Evolutionary conservation across 53 echinoderm and acorn worm genomes (phyloP), one percentile per base, ranked within the genome.

Genomic region (Henricia sp.): DNA sequence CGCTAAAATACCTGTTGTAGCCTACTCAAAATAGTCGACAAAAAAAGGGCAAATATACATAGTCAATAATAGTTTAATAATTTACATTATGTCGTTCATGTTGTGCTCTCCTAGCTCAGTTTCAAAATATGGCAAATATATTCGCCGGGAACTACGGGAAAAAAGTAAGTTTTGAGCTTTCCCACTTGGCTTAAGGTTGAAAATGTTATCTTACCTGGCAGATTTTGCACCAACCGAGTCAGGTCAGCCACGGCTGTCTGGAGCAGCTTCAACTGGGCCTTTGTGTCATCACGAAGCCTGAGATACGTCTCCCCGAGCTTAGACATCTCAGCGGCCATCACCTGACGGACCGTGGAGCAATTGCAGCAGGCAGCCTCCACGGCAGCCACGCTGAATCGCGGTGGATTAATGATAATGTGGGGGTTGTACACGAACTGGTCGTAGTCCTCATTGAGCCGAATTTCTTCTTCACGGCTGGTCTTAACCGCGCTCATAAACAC

Each of bases 371-470:
- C 48, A 1, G 26, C 35, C 0, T 10, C 28, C 5, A 27, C 43
- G 4, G 6, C 6, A 6, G 44, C 0, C 12, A 14, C 27, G 1
- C 48, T 70, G 46, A 70, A 70, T 0, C 14, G 9, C 9, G 70
- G 70, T 29, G 70, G 70, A 27, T 70, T 70, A 46, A 70, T 70
- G 44, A 70, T 27, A 28, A 70, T 70, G 28, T 70, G 70, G 3
- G 70, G 70, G 16, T 43, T 70, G 46, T 70, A 70, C 28, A 70
- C 70, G 27, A 70, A 70, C 46, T 44, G 42, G n/a, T 70, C 70
- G 40, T 70, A 70, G 1, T 42, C 62, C 3, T 14, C 6, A 29
- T 56, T 28, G 20, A n/a, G n/a, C n/a, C n/a, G n/a, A n/a, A n/a
- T n/a, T n/a, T n/a, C n/a, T n/a, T n/a, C n/a, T n/a, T n/a, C n/a